Evolutionary conservation across 30 jellyfish, hydroid and myxozoan species (phyloP), one percentile per base, ranked within the genome.

Genomic region (Euphysa ruthae): DNA sequence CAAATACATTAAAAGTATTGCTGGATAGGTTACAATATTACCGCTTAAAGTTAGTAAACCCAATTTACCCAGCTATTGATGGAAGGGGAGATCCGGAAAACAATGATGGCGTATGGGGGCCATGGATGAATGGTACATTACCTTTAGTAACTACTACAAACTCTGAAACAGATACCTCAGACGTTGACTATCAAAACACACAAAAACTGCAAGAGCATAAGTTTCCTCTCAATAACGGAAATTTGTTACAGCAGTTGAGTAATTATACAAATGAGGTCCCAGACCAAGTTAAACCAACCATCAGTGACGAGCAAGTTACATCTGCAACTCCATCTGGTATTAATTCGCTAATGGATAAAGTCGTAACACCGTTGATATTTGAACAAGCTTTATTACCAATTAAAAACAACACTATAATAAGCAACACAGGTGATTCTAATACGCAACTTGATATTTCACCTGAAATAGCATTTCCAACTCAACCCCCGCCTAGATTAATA

Each of bases 81-180:
- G 43, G 24, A 27, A 26, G 63, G 35, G 93, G 94, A 0, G 95
- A 89, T 55, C 98, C 98, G 7, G 98, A 89, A 35, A 63, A 71
- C 13, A 83, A 77, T 23, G 95, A 62, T 2, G 98, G 98, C 3
- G 75, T 81, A 2, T 89, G 98, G 98, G 66, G 84, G 12, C 72
- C 63, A 25, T 89, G 98, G 98, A 70, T 43, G 23, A 23, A 35
- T 7, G 29, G 70, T 27, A 18, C 66, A 20, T 51, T 46, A 2
- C 7, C 8, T 46, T 46, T 29, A 46, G 10, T 46, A 29, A 46
- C 18, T 46, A n/a, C n/a, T n/a, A n/a, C n/a, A n/a, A n/a, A n/a
- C n/a, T n/a, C n/a, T n/a, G n/a, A n/a, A n/a, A n/a, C n/a, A n/a
- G n/a, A n/a, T n/a, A n/a, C n/a, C n/a, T n/a, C n/a, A n/a, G n/a